Percentiles rank a stretch among this genome's conserved stretches.
Conservation (phyloP, 2,797 vertebrate species). For the Melanotaenia maccullochi region DNA sequence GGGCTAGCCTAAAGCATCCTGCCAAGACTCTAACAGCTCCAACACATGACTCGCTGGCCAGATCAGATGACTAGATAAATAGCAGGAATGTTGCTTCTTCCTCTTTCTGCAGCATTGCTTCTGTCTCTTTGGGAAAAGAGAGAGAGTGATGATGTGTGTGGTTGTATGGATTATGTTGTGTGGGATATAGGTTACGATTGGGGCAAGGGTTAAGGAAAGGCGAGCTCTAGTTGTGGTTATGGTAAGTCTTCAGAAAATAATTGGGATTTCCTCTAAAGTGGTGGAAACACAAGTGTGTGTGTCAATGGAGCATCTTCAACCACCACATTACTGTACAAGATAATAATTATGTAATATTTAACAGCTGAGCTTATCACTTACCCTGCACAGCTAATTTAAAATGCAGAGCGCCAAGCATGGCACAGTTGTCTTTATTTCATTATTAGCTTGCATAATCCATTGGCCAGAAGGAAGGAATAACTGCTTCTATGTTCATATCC, state of each 20-base stretch:
- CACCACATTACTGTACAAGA: constrained; percentile 52
- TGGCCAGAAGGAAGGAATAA: constrained; percentile 24
- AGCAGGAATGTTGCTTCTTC: constrained; percentile 74
- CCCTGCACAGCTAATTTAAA: constrained; percentile 36
- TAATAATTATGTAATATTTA: constrained; percentile 60
- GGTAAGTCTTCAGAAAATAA: not conserved
- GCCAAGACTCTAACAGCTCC: constrained; percentile 46
- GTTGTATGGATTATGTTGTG: constrained; percentile 1
- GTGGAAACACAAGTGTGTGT: constrained; percentile 5
- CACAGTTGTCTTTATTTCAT: constrained; percentile 38
- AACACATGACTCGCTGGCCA: constrained; percentile 73
- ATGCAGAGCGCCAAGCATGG: constrained; percentile 11
- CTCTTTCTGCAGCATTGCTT: constrained; percentile 52
- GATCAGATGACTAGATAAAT: constrained; percentile 83
- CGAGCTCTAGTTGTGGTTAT: not conserved
- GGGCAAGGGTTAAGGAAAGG: not conserved
- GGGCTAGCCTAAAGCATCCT: constrained; percentile 58
- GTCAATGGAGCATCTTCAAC: constrained; percentile 57
- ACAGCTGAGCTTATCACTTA: constrained; percentile 47
- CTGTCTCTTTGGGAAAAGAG: constrained; percentile 32
- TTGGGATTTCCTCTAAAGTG: not conserved
- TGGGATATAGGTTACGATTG: not conserved
- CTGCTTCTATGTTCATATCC: constrained; percentile 18
- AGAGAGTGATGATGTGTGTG: constrained; percentile 11
- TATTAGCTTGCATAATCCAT: constrained; percentile 45